phyloP scores from a whole-genome alignment of 2,888 invertebrate genomes.

The Ceriagrion tenellum region DNA sequence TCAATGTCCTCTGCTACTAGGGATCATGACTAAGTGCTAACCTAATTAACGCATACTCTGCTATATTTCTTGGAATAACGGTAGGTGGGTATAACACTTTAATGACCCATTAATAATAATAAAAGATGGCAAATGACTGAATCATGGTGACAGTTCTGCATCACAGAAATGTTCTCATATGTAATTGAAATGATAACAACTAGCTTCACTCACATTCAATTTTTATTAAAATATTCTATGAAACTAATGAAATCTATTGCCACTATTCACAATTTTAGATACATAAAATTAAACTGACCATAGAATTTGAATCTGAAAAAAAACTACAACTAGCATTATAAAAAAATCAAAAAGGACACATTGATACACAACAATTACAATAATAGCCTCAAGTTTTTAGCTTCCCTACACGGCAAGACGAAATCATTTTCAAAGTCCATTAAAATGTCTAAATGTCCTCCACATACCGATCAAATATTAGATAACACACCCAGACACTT shows the following conservation, averaged over 20 bases:
- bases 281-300: neutral
- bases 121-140: no score
- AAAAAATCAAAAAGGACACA: neutral
- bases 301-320: neutral
- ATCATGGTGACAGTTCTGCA: neutral
- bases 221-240: neutral
- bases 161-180: neutral
- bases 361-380: neutral
- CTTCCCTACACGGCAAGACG: neutral
- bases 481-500: neutral
- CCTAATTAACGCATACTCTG: no score
- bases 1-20: no score
- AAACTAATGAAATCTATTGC: neutral
- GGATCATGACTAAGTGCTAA: no score
- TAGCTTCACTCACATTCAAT: neutral
- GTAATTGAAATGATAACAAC: neutral
- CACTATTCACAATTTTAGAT: neutral
- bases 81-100: no score
- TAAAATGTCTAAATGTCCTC: neutral
- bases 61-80: no score
- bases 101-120: no score
- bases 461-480: neutral
- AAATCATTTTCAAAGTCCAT: neutral
- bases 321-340: neutral
- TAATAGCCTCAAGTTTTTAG: neutral